Evolutionary conservation across 2,888 invertebrate genomes (phyloP).

Genomic region (Lymantria monacha): DNA sequence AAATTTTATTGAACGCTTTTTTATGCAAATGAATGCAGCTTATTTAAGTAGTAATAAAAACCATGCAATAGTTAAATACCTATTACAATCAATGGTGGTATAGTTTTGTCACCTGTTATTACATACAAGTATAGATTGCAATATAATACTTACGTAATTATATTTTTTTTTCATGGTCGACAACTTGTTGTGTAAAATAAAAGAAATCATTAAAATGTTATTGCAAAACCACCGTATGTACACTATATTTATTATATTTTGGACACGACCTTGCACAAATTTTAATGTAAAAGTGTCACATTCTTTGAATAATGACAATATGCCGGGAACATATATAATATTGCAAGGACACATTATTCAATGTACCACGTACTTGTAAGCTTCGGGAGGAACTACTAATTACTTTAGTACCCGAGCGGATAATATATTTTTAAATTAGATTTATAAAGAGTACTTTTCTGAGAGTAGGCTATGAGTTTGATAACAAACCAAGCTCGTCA

Average conservation of each 20-base stretch:
- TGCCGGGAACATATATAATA: too few species aligned
- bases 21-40: not conserved
- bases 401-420: too few species aligned
- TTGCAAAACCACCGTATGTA: conserved; percentile 32
- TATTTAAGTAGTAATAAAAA: not conserved
- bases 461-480: too few species aligned
- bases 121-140: conserved; percentile 10
- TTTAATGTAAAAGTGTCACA: conserved; percentile 31
- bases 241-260: conserved; percentile 21
- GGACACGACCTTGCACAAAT: conserved; percentile 23
- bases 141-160: conserved; percentile 24
- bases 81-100: conserved; percentile 5
- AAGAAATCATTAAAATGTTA: conserved; percentile 36
- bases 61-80: conserved; percentile 2
- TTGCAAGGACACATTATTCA: too few species aligned
- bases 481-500: too few species aligned
- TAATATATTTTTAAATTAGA: too few species aligned
- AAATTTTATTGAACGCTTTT: not conserved
- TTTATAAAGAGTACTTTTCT: too few species aligned
- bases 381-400: too few species aligned
- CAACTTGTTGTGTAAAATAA: conserved; percentile 31
- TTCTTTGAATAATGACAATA: conserved; percentile 21
- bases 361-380: too few species aligned
- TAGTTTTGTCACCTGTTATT: conserved; percentile 17
- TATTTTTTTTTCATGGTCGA: conserved; percentile 23